Base-by-base conservation (phyloP, 2,888 invertebrate genomes). In the Cylindroiulus punctatus region DNA sequence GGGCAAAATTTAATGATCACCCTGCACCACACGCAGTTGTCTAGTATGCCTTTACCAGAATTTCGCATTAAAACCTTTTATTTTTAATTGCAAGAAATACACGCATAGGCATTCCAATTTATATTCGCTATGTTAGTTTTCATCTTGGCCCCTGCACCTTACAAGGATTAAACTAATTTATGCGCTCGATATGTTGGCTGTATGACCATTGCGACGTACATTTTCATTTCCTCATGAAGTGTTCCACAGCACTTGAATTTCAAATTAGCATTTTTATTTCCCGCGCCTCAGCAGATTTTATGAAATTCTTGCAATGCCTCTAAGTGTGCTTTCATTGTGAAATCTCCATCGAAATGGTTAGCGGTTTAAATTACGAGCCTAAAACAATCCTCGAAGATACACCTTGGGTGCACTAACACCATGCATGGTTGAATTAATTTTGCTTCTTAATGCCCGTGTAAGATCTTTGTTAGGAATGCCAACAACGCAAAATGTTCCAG, bases 341-440 rank as follows among this genome's bases (percentile, higher is more conserved):
- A 65, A 76, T 76, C 76, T 76, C 76, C 76, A 76, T 76, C 32
- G 30, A 76, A 76, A 76, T 76, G 76, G 76, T 76, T 76, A 76
- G 76, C 30, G 76, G 76, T 76, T 76, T 76, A 30, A 76, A 30
- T 76, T 76, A 76, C 30, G 76, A 76, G 30, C 76, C 76, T 76
- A 76, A 76, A 76, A 30, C 76, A 76, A 14, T 76, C 30, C 76
- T 76, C 17, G 76, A 76, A 30, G 12, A 76, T 76, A 76, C 76
- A 76, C 76, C 76, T 76, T 76, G 76, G 76, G 76, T 26, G 30
- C 17, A 32, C 76, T 76, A 76, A 76, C 76, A 76, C 8, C 76
- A 76, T 76, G 76, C 76, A 76, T 76, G 76, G 76, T 32, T 76
- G 76, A 76, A 76, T 76, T 76, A 76, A 76, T 76, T 76, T 76